phyloP scores from a whole-genome alignment of 1,140 invertebrate genomes.

The Phymastichus coffea region DNA sequence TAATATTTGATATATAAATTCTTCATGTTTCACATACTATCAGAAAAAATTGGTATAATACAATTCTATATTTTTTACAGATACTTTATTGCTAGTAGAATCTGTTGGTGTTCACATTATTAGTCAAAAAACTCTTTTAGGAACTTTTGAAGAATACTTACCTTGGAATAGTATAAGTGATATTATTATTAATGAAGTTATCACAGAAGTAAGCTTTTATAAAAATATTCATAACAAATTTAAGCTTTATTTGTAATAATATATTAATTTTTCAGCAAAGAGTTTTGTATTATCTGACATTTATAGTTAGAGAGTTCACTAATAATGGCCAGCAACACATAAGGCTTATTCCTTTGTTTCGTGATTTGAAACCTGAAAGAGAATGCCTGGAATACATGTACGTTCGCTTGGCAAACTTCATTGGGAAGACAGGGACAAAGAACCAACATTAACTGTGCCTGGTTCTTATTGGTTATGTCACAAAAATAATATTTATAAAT shows the following conservation, averaged over 20 bases:
- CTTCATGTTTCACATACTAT: too few relatives aligned
- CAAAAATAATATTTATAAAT: constrained; percentile 53
- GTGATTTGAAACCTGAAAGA: constrained; percentile 48
- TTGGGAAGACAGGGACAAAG: constrained; percentile 45
- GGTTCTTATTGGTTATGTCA: constrained; percentile 54
- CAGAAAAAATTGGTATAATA: too few relatives aligned
- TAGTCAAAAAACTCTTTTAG: constrained; percentile 45
- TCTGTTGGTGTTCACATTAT: constrained; percentile 58
- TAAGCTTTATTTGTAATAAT: background rate
- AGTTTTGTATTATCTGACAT: constrained; percentile 50
- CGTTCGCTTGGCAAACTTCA: constrained; percentile 45
- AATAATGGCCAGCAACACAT: constrained; percentile 36
- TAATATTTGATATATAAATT: too few relatives aligned
- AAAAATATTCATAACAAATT: constrained; percentile 1
- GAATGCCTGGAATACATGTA: constrained; percentile 58
- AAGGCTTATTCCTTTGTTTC: constrained; percentile 50
- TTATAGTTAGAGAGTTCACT: constrained; percentile 43
- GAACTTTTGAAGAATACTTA: constrained; percentile 52
- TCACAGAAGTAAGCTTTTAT: constrained; percentile 52
- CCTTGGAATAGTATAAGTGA: constrained; percentile 57
- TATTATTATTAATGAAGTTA: constrained; percentile 64
- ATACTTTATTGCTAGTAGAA: constrained; percentile 57
- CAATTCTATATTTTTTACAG: constrained; percentile 41
- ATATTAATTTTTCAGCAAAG: constrained; percentile 44
- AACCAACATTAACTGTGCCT: constrained; percentile 46